Evolutionary conservation across 2,113 vertebrate species (phyloP).

Genomic region (Toxostoma redivivum): DNA sequence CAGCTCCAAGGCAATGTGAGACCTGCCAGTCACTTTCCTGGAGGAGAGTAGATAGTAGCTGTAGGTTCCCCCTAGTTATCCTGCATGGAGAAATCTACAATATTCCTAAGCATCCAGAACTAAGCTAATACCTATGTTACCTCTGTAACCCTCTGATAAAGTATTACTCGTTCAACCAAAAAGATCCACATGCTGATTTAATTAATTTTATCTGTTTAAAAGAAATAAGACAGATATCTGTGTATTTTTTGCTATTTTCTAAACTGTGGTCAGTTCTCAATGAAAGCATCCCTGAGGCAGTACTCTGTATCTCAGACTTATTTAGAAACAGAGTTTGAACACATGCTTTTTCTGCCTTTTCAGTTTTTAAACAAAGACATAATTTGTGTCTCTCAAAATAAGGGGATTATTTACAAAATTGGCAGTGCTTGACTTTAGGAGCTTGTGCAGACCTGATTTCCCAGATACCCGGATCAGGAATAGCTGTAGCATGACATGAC

Average conservation of each 20-base stretch:
- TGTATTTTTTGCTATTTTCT: background rate
- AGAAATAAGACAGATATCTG: background rate
- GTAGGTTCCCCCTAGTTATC: background rate
- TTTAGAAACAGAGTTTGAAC: constrained; percentile 3
- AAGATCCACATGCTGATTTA: background rate
- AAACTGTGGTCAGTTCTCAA: background rate
- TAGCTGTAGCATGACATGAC: accelerated
- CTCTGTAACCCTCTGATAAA: background rate
- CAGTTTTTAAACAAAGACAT: background rate
- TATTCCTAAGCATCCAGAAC: background rate
- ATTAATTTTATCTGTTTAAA: constrained; percentile 2
- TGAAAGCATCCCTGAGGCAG: constrained; percentile 14
- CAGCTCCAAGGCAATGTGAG: background rate
- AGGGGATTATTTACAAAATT: background rate
- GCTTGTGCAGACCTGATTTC: background rate
- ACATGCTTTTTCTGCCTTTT: background rate
- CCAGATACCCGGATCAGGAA: background rate
- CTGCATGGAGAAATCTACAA: background rate
- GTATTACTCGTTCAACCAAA: background rate
- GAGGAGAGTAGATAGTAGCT: background rate
- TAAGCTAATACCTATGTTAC: background rate
- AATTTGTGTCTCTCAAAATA: background rate
- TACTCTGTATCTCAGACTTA: background rate
- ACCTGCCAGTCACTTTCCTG: background rate
- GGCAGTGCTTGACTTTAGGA: background rate